Conservation (phyloP, 2,888 invertebrate species). For the Dynastes grantii region DNA sequence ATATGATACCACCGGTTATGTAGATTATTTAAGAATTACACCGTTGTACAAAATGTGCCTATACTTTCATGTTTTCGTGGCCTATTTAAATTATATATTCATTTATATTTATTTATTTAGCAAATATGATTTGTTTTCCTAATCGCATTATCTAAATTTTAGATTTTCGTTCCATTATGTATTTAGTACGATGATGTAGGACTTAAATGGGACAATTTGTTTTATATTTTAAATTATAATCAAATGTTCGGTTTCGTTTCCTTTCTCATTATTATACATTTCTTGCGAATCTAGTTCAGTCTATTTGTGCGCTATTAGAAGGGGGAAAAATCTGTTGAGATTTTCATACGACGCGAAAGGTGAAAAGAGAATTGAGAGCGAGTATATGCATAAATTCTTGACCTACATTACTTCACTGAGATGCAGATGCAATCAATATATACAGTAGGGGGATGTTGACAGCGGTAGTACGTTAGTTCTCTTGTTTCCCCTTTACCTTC, state of each 20-base stretch:
- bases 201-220: too few relatives aligned
- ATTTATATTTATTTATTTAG: too few relatives aligned
- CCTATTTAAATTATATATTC: too few relatives aligned
- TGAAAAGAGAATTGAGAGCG: slow-evolving; percentile 44
- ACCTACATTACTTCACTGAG: slow-evolving; percentile 64
- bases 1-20: slow-evolving; percentile 19
- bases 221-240: too few relatives aligned
- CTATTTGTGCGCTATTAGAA: neutral
- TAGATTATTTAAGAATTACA: neutral
- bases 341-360: slow-evolving; percentile 31
- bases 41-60: too few relatives aligned
- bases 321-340: slow-evolving; percentile 38
- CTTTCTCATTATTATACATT: too few relatives aligned
- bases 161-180: too few relatives aligned
- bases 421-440: slow-evolving; percentile 67
- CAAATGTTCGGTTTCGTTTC: too few relatives aligned
- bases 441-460: slow-evolving; percentile 62
- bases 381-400: slow-evolving; percentile 63
- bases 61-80: too few relatives aligned
- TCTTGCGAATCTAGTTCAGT: slow-evolving; percentile 2
- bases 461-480: slow-evolving; percentile 55
- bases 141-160: too few relatives aligned
- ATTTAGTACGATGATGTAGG: too few relatives aligned
- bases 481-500: slow-evolving; percentile 53
- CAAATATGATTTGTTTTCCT: too few relatives aligned